These are phyloP conservation scores for Pseudopodoces humilis DNA, from an alignment of 2,113 vertebrate species.

Conservation along the genomic window DNA sequence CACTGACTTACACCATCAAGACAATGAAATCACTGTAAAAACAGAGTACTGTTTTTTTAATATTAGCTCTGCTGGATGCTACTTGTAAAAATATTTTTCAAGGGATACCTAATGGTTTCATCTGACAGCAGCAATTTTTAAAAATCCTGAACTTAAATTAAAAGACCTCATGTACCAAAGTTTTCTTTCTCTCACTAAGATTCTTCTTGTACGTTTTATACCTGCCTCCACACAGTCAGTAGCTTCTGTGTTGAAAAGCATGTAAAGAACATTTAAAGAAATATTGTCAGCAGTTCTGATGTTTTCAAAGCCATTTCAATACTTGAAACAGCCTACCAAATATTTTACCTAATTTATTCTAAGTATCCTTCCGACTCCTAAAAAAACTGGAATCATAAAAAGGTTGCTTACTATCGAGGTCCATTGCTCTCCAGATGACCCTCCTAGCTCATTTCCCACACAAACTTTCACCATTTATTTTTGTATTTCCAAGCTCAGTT, in stretches of 20 bases:
- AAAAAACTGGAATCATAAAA: background rate
- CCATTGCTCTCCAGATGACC: background rate
- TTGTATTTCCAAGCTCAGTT: background rate
- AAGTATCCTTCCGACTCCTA: background rate
- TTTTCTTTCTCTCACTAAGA: background rate
- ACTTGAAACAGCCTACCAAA: background rate
- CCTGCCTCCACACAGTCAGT: background rate
- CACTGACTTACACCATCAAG: background rate
- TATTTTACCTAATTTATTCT: background rate
- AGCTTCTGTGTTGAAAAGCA: background rate
- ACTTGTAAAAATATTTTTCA: constrained; percentile 9
- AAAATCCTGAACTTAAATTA: background rate
- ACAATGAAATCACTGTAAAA: background rate
- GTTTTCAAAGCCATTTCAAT: background rate
- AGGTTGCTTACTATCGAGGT: background rate
- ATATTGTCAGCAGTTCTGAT: background rate
- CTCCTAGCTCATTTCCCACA: background rate
- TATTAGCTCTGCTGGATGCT: background rate
- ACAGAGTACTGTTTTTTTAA: background rate
- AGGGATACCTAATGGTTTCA: background rate
- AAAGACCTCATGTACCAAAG: background rate
- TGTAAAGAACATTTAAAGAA: background rate
- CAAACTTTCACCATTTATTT: background rate
- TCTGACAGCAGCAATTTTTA: background rate
- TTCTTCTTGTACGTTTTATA: background rate